Conservation (phyloP, 2,888 invertebrate genomes). For the Suillia variegata region DNA sequence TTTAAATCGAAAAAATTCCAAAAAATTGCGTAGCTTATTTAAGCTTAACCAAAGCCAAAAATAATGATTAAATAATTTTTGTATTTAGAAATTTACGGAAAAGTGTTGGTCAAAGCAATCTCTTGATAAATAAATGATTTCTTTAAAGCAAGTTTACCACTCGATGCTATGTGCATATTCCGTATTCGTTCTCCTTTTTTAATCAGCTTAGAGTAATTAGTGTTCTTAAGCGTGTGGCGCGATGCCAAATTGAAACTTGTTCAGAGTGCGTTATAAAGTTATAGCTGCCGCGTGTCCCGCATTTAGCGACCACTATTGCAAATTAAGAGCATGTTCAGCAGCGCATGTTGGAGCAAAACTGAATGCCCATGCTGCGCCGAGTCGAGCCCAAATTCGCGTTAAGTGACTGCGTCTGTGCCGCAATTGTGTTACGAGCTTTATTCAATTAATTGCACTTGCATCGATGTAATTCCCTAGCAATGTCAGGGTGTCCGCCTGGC, state of each 20-base stretch:
- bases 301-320: background rate
- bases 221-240: background rate
- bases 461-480: background rate
- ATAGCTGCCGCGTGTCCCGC: background rate
- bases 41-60: too few species aligned
- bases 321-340: slow-evolving; percentile 10
- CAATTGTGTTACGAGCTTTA: slow-evolving; percentile 3
- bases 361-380: background rate
- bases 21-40: too few species aligned
- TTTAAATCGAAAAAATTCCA: too few species aligned
- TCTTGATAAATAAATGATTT: too few species aligned
- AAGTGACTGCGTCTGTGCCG: slow-evolving; percentile 7
- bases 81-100: too few species aligned
- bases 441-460: slow-evolving; percentile 13
- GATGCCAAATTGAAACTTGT: slow-evolving; percentile 2
- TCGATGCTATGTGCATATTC: too few species aligned
- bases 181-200: too few species aligned
- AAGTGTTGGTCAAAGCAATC: too few species aligned
- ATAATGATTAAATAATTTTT: too few species aligned
- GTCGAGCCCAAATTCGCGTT: slow-evolving; percentile 3
- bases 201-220: background rate
- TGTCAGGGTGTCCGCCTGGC: too few species aligned
- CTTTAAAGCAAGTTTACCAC: too few species aligned
- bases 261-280: background rate
- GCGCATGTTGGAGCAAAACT: background rate